Base-by-base conservation (phyloP, 2,888 invertebrate species). In the Anodontia alba region DNA sequence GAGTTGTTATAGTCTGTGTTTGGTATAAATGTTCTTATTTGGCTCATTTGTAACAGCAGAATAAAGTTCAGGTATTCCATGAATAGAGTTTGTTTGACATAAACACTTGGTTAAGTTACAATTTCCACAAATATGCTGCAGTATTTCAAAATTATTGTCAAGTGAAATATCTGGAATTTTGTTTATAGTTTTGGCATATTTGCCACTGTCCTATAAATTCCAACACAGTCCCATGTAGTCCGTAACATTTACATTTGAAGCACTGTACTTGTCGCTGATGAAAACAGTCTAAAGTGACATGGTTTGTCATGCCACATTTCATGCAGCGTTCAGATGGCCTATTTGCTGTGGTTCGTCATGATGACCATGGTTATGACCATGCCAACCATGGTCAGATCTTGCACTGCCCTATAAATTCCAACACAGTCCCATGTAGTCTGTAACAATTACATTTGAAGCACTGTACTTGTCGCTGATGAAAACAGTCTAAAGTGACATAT, bases 301-400 rank as follows among this genome's bases (percentile, higher is more conserved):
- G 69, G 23, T 69, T 69, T 38, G 69, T 69, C 33, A 69, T 10
- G 26, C 69, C 69, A 69, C 67, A 67, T 36, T 67, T 67, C 42
- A 67, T 36, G 29, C 67, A 67, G 2, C 67, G 33, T 26, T 57
- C 57, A 17, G 49, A 15, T 15, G 12, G 49, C 20, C 20, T 49
- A 5, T 7, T 7, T 17, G 3, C 49, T 49, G 49, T 20, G 49
- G 49, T 20, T 49, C 49, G 3, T 15, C 49, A 49, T 49, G 49
- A 15, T 49, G 49, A 20, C 49, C 8, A 42, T 42, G 15, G 42
- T 42, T 10, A 8, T 42, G 42, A 42, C 42, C 42, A 42, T 42
- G 42, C 42, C 42, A 42, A n/a, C n/a, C n/a, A 42, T 15, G 42
- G 42, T 15, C 69, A 69, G 38, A 38, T 69, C 42, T 69, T 42